Evolutionary conservation across 2,797 vertebrate genomes (phyloP), one percentile per base, ranked within the genome.

Genomic region (Falco naumanni): DNA sequence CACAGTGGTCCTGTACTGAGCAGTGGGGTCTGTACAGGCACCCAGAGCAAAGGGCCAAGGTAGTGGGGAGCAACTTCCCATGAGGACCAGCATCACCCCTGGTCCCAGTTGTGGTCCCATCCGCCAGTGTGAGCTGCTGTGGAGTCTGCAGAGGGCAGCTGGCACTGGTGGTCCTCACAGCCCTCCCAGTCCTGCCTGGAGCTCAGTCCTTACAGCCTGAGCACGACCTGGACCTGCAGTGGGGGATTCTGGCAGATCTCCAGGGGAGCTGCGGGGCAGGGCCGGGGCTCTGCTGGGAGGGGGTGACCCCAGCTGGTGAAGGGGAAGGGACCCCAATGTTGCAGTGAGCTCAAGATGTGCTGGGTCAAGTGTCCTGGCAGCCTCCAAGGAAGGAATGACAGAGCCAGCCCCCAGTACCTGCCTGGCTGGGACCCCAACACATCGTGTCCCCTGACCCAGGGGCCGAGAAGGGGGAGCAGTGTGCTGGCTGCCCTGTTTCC

Each of bases 1-100:
- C 20, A 3, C 22, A 8, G 39, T 3, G 13, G 2, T 63, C 33
- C 47, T 1, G 1, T 21, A 3, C 0, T 0, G 39, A 29, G 59
- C 16, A 0, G 2, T 6, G 61, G 33, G 31, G 34, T 91, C 66
- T 2, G 4, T 51, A 29, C 24, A 45, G 70, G 39, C 17, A 21
- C 28, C 41, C 3, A 0, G 19, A 71, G 48, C 45, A 14, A 43
- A 43, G 28, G 22, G 45, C 4, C 2, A 4, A 57, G 48, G 17
- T 11, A 9, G 26, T 2, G 10, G 26, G 54, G 18, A 60, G 7
- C 26, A 50, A 0, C 18, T 5, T 51, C 29, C 50, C 2, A 0
- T 5, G 37, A 24, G 76, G 41, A 28, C 48, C 34, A 54, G 33
- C 45, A 16, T 24, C 3, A 1, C 53, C 85, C n/a, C 51, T 21